Evolutionary conservation across 2,888 invertebrate species (phyloP).

Genomic region (Temnothorax rugatulus): DNA sequence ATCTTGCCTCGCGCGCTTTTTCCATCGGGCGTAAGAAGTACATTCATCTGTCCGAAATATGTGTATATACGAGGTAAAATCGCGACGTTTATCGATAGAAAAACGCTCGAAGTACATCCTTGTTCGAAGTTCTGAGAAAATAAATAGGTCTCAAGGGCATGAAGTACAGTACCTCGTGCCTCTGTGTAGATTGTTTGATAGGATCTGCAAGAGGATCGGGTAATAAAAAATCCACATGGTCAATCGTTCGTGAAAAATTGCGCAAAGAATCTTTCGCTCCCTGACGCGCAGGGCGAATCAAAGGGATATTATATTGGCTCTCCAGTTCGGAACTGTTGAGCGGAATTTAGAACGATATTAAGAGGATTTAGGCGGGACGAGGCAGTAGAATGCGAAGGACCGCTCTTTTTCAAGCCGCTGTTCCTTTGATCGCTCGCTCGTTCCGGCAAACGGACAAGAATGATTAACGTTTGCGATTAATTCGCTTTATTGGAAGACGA

Average conservation of each 20-base stretch:
- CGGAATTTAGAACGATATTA: slow-evolving; percentile 61
- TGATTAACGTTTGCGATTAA: slow-evolving; percentile 57
- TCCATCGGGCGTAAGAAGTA: neutral
- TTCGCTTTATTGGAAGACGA: slow-evolving; percentile 57
- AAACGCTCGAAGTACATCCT: neutral
- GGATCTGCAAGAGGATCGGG: slow-evolving; percentile 25
- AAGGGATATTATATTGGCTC: slow-evolving; percentile 52
- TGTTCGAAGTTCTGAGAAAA: slow-evolving; percentile 17
- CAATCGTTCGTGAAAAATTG: slow-evolving; percentile 71
- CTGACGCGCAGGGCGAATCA: slow-evolving; percentile 31
- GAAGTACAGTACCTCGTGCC: neutral
- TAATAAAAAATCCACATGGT: slow-evolving; percentile 63
- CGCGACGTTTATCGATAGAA: slow-evolving; percentile 17
- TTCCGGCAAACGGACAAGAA: slow-evolving; percentile 39
- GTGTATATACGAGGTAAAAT: slow-evolving; percentile 20
- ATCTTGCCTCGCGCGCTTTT: slow-evolving; percentile 5
- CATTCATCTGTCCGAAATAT: slow-evolving; percentile 16
- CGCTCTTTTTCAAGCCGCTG: slow-evolving; percentile 41
- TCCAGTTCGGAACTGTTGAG: slow-evolving; percentile 61
- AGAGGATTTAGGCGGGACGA: slow-evolving; percentile 54
- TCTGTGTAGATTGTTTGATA: slow-evolving; percentile 34
- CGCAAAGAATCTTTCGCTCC: slow-evolving; percentile 51
- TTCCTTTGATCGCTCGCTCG: slow-evolving; percentile 61
- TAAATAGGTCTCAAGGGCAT: slow-evolving; percentile 1
- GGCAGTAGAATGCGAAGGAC: slow-evolving; percentile 44